Evolutionary conservation across 2,888 invertebrate species (phyloP).

Genomic region (Chrysina gloriosa): DNA sequence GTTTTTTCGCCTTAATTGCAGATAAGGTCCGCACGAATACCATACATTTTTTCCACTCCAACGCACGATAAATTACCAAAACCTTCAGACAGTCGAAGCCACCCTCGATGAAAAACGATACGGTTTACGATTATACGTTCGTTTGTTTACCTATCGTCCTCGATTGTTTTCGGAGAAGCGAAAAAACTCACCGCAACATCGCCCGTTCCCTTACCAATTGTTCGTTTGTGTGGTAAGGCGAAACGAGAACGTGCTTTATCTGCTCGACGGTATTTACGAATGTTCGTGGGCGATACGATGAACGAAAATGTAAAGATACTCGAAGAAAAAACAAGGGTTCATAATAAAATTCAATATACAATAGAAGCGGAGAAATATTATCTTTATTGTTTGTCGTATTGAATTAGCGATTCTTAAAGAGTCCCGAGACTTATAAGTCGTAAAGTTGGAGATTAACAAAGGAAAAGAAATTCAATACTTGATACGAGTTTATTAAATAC

Average conservation of each 20-base stretch:
- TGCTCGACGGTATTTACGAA: conserved; percentile 10
- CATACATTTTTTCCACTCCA: conserved; percentile 29
- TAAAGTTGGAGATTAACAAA: too few relatives aligned
- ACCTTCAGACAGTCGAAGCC: conserved; percentile 7
- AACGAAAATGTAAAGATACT: neutral
- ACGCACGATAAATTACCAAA: conserved; percentile 20
- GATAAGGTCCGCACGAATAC: conserved; percentile 18
- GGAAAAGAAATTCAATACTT: too few relatives aligned
- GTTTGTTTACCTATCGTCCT: conserved; percentile 29
- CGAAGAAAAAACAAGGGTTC: neutral
- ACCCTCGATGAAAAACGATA: conserved; percentile 33
- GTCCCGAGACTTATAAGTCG: too few relatives aligned
- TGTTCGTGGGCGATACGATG: conserved; percentile 3
- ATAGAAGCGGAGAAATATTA: neutral
- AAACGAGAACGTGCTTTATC: conserved; percentile 30
- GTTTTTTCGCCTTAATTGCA: conserved; percentile 6
- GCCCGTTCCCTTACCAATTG: neutral
- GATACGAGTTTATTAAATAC: too few relatives aligned
- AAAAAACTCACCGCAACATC: conserved; percentile 8
- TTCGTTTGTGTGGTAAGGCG: conserved; percentile 16
- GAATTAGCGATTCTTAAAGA: too few relatives aligned
- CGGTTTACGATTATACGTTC: conserved; percentile 29
- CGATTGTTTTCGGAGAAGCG: conserved; percentile 31
- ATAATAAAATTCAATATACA: conserved; percentile 2
- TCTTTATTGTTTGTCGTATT: too few relatives aligned